Percentiles rank a stretch among this genome's conserved stretches.
These are phyloP conservation scores for Xylocampa areola DNA, from an alignment of 2,888 invertebrate species.

Conservation along the genomic window DNA sequence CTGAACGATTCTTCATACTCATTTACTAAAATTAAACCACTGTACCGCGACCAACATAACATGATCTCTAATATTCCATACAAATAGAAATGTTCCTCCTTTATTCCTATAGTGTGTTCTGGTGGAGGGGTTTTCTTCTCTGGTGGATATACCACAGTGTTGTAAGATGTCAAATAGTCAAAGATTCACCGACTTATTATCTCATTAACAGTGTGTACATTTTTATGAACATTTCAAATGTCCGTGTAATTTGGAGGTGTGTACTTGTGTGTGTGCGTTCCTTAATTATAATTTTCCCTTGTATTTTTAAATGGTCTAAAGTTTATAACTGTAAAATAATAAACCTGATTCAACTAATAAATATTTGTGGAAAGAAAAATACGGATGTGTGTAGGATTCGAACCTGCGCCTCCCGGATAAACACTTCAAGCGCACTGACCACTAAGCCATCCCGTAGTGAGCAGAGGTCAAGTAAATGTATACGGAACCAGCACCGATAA, in stretches of 20 bases:
- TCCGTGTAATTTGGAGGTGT: conserved; percentile 46
- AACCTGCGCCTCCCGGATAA: too few species aligned
- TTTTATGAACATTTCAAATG: conserved; percentile 53
- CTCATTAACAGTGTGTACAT: conserved; percentile 72
- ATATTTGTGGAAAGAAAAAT: too few species aligned
- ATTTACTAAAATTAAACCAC: conserved; percentile 79
- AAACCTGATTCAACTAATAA: too few species aligned
- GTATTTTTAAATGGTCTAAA: conserved; percentile 3
- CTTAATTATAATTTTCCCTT: conserved; percentile 11
- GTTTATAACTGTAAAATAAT: not conserved
- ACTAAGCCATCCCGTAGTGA: too few species aligned
- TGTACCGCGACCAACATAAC: conserved; percentile 63
- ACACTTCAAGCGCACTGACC: too few species aligned
- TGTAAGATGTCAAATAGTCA: conserved; percentile 81
- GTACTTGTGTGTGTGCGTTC: conserved; percentile 44
- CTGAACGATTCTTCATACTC: conserved; percentile 87
- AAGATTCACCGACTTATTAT: conserved; percentile 83
- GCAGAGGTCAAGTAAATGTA: too few species aligned
- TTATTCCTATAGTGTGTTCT: conserved; percentile 3
- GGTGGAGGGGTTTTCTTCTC: conserved; percentile 66
- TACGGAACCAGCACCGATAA: too few species aligned
- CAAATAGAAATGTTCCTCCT: not conserved
- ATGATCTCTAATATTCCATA: conserved; percentile 57
- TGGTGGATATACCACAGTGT: conserved; percentile 60
- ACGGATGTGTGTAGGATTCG: too few species aligned